These are phyloP conservation scores for Melolontha melolontha DNA, from an alignment of 2,888 invertebrate genomes.

Conservation along the genomic window DNA sequence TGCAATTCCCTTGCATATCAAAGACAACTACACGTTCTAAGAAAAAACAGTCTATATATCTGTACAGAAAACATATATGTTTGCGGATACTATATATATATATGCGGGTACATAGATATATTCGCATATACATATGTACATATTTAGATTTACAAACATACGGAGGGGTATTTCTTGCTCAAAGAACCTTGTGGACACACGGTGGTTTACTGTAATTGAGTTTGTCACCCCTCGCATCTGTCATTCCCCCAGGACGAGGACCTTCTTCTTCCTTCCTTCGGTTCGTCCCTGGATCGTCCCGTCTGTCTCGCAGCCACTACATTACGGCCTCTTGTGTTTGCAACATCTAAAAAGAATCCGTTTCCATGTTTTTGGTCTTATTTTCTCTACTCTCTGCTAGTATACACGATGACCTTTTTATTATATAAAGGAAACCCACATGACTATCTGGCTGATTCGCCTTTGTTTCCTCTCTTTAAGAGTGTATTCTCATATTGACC, in stretches of 20 bases:
- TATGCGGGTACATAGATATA: conserved; percentile 1
- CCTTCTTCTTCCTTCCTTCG: conserved; percentile 39
- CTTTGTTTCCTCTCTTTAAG: conserved; percentile 39
- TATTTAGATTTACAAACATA: conserved; percentile 35
- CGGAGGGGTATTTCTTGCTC: conserved; percentile 42
- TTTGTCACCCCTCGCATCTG: conserved; percentile 50
- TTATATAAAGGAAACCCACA: conserved; percentile 43
- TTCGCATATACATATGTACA: conserved; percentile 4
- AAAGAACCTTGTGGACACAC: conserved; percentile 48
- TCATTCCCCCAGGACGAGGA: conserved; percentile 47
- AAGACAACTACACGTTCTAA: conserved; percentile 1
- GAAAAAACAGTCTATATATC: conserved; percentile 10
- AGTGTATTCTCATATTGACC: conserved; percentile 31
- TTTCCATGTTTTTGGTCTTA: conserved; percentile 41
- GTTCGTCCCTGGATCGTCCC: conserved; percentile 10
- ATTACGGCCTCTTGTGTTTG: conserved; percentile 44
- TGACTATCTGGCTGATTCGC: conserved; percentile 43
- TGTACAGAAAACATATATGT: conserved; percentile 2
- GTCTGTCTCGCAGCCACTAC: conserved; percentile 41
- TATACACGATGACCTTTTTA: conserved; percentile 43
- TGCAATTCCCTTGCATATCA: conserved; percentile 14
- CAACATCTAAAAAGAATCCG: conserved; percentile 42
- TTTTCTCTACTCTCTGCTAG: conserved; percentile 36
- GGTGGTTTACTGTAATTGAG: conserved; percentile 53
- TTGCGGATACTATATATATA: conserved; percentile 6